Conservation (phyloP, 2,113 vertebrate genomes). For the Cygnus atratus region DNA sequence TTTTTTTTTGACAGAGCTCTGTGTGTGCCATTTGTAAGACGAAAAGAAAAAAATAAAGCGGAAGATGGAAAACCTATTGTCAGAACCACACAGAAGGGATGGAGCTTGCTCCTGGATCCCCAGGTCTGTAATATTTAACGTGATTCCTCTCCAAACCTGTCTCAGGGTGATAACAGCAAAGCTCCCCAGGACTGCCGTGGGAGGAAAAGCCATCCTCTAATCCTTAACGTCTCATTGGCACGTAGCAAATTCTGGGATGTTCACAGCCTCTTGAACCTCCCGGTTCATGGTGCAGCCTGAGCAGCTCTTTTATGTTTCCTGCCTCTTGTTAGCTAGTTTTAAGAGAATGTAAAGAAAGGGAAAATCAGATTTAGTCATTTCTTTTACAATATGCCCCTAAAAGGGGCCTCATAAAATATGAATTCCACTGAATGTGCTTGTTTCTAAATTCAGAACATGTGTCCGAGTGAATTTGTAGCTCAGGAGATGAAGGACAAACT, state of each 20-base stretch:
- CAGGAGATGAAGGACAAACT: slow-evolving; percentile 55
- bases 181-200: neutral
- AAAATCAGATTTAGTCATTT: slow-evolving; percentile 3
- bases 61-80: neutral
- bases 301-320: slow-evolving; percentile 23
- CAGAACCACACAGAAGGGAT: neutral
- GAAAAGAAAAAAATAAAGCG: neutral
- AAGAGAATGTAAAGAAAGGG: slow-evolving; percentile 7
- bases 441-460: slow-evolving; percentile 70
- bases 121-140: neutral
- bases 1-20: neutral
- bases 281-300: neutral
- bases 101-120: neutral
- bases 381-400: slow-evolving; percentile 54
- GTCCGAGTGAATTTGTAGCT: slow-evolving; percentile 45
- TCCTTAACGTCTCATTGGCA: neutral
- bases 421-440: slow-evolving; percentile 32
- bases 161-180: neutral
- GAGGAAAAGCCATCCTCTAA: neutral
- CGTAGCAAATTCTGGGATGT: neutral
- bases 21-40: neutral
- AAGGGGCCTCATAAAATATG: slow-evolving; percentile 66
- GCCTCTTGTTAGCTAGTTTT: neutral
- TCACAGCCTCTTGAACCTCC: neutral
- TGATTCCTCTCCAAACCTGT: neutral